phyloP scores from a whole-genome alignment of 2,888 invertebrate genomes.

The Zele albiditarsus region DNA sequence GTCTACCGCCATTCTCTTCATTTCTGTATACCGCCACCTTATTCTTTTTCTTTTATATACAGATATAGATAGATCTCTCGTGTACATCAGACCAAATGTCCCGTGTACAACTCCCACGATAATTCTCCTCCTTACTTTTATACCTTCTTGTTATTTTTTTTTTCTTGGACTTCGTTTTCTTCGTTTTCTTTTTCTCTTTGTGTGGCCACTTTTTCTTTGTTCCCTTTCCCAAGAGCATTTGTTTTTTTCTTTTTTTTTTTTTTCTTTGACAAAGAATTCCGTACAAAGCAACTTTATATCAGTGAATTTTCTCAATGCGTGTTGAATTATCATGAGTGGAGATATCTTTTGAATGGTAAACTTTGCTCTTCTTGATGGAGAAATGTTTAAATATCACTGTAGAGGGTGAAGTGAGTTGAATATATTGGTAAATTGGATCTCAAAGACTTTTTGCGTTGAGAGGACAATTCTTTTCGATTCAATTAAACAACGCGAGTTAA shows the following conservation, averaged over 20 bases:
- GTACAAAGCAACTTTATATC: not conserved
- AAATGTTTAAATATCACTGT: too few relatives aligned
- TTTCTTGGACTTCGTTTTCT: slow-evolving; percentile 14
- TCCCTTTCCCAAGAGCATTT: slow-evolving; percentile 7
- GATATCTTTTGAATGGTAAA: not conserved
- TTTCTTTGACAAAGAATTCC: slow-evolving; percentile 8
- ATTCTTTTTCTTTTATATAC: not conserved
- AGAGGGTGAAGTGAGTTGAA: too few relatives aligned
- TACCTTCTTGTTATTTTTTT: slow-evolving; percentile 29
- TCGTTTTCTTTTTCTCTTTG: slow-evolving; percentile 27
- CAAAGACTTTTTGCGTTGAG: too few relatives aligned
- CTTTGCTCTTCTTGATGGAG: too few relatives aligned
- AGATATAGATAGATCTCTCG: slow-evolving; percentile 9
- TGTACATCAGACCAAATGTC: slow-evolving; percentile 31
- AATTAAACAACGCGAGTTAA: too few relatives aligned
- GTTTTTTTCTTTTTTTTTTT: slow-evolving; percentile 12
- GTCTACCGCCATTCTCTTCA: slow-evolving; percentile 8
- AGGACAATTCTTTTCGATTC: too few relatives aligned
- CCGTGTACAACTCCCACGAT: slow-evolving; percentile 24
- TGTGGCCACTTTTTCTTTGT: slow-evolving; percentile 19
- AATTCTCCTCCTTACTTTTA: slow-evolving; percentile 32
- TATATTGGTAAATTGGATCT: too few relatives aligned
- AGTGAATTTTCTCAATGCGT: not conserved
- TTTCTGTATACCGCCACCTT: not conserved
- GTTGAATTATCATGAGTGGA: not conserved